These are phyloP conservation scores for Lagopus leucura DNA, from an alignment of 2,113 vertebrate genomes.

Conservation along the genomic window DNA sequence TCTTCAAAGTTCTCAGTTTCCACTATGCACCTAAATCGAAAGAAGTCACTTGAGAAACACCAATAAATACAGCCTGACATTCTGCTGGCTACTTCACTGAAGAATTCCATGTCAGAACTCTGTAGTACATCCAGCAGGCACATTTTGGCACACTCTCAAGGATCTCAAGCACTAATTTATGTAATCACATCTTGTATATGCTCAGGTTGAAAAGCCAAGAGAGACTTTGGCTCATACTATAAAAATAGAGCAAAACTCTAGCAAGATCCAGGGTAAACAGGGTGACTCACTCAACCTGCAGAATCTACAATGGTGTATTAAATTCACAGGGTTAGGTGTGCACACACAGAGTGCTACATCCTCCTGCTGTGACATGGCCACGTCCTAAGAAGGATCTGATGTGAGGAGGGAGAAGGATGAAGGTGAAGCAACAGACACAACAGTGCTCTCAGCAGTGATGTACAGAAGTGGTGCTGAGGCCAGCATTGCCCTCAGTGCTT, in stretches of 20 bases:
- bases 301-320: neutral
- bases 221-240: neutral
- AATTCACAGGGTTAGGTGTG: neutral
- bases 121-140: neutral
- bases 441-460: neutral
- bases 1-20: slow-evolving; percentile 96
- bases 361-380: neutral
- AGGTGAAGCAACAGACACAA: neutral
- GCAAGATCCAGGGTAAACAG: neutral
- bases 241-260: neutral
- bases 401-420: neutral
- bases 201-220: neutral
- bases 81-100: neutral
- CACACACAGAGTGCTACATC: no score
- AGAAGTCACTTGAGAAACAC: neutral
- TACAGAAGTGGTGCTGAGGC: neutral
- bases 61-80: neutral
- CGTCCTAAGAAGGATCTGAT: neutral
- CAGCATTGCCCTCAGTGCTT: neutral
- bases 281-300: neutral
- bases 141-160: neutral
- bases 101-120: neutral
- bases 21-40: slow-evolving; percentile 88
- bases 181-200: neutral
- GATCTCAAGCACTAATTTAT: neutral